Base-by-base conservation (phyloP, 2,797 vertebrate genomes). In the Aldrovandia affinis region DNA sequence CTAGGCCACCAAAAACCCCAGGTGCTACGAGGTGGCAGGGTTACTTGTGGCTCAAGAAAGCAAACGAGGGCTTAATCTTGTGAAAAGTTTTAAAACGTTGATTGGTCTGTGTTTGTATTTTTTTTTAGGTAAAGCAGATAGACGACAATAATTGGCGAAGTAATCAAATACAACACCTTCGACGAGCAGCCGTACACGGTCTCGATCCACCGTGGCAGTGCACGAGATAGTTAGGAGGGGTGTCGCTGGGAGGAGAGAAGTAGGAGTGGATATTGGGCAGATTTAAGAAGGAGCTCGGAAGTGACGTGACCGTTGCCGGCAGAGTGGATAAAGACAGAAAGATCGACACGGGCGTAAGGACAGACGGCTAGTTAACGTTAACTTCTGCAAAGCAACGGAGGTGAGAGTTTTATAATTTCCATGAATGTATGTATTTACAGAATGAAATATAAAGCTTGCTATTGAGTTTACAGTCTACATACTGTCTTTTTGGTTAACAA, bases 261-360 rank as follows among this genome's bases (percentile, higher is more conserved):
- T 44, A 63, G 77, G 83, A 65, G 83, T 73, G 63, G 78, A 81
- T 70, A 28, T 44, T 10, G 63, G 54, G 20, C 52, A 3, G 47
- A 39, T 50, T 84, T 84, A 84, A 84, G 79, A 81, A 70, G 86
- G 42, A 85, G 82, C 85, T 88, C 87, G 89, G 89, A 89, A 89
- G 87, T 89, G 89, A 89, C 89, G 89, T 87, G 59, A 42, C 63
- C 84, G 80, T 81, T 77, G 68, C 83, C 83, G 61, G 82, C 84
- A 68, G 82, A 85, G 83, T 78, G 81, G 33, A 75, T 55, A 80
- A 25, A 14, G n/a, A 50, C 78, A n/a, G 57, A 61, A 47, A 80
- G 52, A 22, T 61, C 79, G 52, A 57, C 10, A 63, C 44, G 2
- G 61, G 47, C n/a, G 85, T 12, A 44, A 25, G 25, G 68, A 73